Percentiles rank a stretch among this genome's conserved stretches.
These are phyloP conservation scores for Puffinus mauretanicus DNA, from an alignment of 2,113 vertebrate species.

Conservation along the genomic window DNA sequence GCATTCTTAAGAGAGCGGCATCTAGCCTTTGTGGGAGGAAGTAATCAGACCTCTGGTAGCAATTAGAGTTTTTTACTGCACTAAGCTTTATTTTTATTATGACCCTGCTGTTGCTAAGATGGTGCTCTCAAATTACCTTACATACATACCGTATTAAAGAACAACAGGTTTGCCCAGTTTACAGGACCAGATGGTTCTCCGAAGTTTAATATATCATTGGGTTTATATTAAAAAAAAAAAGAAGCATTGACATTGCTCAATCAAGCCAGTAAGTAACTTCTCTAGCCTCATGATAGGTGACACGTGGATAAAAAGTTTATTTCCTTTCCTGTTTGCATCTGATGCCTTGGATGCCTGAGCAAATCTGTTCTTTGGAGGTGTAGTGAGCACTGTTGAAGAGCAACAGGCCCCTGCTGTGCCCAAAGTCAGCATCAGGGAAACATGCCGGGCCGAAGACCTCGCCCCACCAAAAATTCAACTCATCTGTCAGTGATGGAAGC, in stretches of 20 bases:
- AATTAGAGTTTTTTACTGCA: neutral
- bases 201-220: neutral
- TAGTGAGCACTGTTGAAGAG: neutral
- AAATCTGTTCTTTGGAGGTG: neutral
- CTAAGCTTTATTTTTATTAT: conserved; percentile 27
- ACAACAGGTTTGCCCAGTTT: neutral
- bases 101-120: conserved; percentile 1
- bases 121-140: neutral
- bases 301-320: neutral
- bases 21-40: neutral
- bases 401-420: neutral
- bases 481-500: neutral
- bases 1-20: neutral
- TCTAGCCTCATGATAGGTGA: neutral
- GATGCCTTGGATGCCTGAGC: neutral
- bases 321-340: neutral
- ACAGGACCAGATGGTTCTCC: neutral
- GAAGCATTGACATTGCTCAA: neutral
- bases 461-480: neutral
- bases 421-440: neutral
- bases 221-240: neutral
- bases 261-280: neutral
- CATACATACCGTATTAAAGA: neutral
- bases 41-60: conserved; percentile 11
- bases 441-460: neutral